Evolutionary conservation across 1,140 invertebrate genomes (phyloP), one percentile per base, ranked within the genome.

Genomic region (Drosophila saltans): DNA sequence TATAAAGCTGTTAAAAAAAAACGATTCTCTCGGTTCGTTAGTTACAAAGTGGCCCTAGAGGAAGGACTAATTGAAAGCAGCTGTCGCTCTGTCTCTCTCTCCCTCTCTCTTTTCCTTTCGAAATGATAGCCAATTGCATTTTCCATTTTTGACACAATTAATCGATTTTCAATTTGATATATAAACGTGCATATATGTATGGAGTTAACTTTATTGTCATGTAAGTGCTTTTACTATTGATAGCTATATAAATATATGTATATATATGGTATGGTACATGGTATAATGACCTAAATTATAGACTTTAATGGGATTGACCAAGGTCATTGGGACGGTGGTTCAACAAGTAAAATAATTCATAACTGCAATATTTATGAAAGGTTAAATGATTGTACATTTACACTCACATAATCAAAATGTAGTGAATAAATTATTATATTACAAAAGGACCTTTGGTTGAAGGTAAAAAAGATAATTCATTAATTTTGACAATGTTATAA

Each of bases 311-410:
- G 6, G 11, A 45, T 4, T 45, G 43, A 2, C 26, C 21, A 52
- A 52, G 45, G 45, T 52, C 45, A 52, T 9, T 52, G 45, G 21
- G 21, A 52, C 24, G 21, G 21, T 52, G 21, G 45, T 52, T 52
- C 45, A 52, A 52, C 21, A 52, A 52, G 45, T 52, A 10, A 8
- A 52, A 26, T 26, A 52, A 10, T 26, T 52, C 9, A 52, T 52
- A 48, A 9, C n/a, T 8, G 16, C 2, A 48, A 48, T 48, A 48
- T 48, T 48, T 8, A 1, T 8, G 21, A 21, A 24, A 21, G 1
- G 16, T 24, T 8, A 48, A 48, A 8, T 48, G 21, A 2, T 48
- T 48, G 21, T 21, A 8, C 2, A 6, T 43, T n/a, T 43, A 6
- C 2, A 5, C 3, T n/a, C 10, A 10, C 0, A 5, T 40, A 40